Percentiles rank a stretch among this genome's conserved stretches.
Evolutionary conservation across 2,113 vertebrate species (phyloP).

Genomic region (Prionailurus viverrinus): DNA sequence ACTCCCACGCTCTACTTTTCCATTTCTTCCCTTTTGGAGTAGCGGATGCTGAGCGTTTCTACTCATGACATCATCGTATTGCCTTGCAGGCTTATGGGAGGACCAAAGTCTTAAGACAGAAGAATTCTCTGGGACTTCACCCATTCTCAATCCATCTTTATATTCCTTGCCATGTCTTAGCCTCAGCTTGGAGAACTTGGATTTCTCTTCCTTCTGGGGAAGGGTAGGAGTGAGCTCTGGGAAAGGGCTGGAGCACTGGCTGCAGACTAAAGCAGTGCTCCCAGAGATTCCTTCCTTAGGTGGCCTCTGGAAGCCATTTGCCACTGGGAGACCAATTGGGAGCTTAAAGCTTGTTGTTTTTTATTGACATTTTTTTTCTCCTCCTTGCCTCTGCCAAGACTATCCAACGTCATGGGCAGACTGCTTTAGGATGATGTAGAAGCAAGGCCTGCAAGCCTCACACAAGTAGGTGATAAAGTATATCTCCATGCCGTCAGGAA

Average conservation of each 20-base stretch:
- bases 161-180: slow-evolving; percentile 81
- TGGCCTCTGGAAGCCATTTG: neutral
- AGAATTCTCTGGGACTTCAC: slow-evolving; percentile 88
- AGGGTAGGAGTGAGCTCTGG: neutral
- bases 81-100: slow-evolving; percentile 79
- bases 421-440: neutral
- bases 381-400: neutral
- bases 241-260: no score
- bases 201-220: slow-evolving; percentile 40
- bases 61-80: slow-evolving; percentile 82
- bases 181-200: slow-evolving; percentile 79
- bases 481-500: neutral
- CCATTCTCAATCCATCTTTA: slow-evolving; percentile 87
- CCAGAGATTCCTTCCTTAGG: neutral
- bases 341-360: neutral
- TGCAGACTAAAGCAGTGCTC: neutral
- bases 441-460: neutral
- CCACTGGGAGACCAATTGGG: neutral
- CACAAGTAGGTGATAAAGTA: neutral
- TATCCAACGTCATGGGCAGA: neutral
- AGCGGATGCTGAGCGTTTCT: slow-evolving; percentile 81
- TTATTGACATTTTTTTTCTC: neutral
- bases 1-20: slow-evolving; percentile 80
- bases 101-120: slow-evolving; percentile 82
- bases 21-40: slow-evolving; percentile 77